phyloP scores from a whole-genome alignment of 2,888 invertebrate species.

The Adela reaumurella region DNA sequence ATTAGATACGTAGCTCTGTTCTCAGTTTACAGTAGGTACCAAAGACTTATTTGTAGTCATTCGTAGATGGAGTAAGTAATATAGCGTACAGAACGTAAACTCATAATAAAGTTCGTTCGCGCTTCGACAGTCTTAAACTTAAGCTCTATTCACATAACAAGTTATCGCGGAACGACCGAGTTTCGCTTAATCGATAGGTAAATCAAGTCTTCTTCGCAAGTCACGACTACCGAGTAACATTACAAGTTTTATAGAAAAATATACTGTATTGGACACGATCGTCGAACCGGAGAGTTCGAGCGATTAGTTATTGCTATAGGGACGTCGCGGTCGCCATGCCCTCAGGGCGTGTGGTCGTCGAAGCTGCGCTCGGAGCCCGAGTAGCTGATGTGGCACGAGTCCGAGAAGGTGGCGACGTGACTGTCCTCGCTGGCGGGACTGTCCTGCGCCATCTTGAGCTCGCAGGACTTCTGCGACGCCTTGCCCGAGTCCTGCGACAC shows the following conservation, averaged over 20 bases:
- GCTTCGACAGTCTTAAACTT: background rate
- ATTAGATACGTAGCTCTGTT: too few relatives aligned
- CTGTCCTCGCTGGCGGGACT: slow-evolving; percentile 14
- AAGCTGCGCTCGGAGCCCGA: slow-evolving; percentile 9
- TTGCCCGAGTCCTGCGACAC: slow-evolving; percentile 11
- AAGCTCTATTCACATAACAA: background rate
- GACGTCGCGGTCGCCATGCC: background rate
- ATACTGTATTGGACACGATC: background rate
- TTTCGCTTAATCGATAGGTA: background rate
- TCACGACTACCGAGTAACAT: background rate
- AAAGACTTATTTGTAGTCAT: too few relatives aligned
- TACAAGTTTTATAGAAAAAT: background rate
- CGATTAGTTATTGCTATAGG: background rate
- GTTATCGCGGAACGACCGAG: background rate
- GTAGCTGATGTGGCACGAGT: slow-evolving; percentile 12
- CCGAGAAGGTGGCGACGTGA: slow-evolving; percentile 15
- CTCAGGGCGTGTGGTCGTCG: slow-evolving; percentile 8
- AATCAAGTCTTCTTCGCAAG: background rate
- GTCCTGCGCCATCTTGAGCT: background rate
- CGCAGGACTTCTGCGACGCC: slow-evolving; percentile 6
- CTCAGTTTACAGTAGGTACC: too few relatives aligned
- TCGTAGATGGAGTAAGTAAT: too few relatives aligned
- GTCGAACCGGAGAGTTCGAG: background rate
- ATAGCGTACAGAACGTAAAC: background rate
- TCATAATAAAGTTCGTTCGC: background rate